These are phyloP conservation scores for Neolamprologus fasciatus DNA, from an alignment of 2,113 vertebrate genomes.

Conservation along the genomic window DNA sequence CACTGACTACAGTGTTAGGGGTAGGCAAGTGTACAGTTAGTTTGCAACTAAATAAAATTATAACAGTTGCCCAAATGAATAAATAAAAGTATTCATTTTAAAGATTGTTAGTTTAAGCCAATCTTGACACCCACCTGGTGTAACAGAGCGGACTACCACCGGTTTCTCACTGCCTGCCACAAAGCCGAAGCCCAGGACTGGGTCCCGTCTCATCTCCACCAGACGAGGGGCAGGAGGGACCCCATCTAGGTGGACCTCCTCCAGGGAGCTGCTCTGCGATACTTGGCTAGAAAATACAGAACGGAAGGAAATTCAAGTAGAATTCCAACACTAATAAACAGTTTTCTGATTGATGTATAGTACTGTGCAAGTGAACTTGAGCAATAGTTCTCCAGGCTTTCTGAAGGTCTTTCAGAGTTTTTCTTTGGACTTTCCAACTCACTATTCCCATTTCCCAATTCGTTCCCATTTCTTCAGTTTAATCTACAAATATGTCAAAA, in stretches of 20 bases:
- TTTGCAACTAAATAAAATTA: not conserved
- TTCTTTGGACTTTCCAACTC: not conserved
- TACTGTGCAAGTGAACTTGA: not conserved
- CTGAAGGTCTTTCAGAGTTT: not conserved
- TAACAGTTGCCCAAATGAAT: not conserved
- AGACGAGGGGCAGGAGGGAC: conserved; percentile 84
- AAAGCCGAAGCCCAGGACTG: conserved; percentile 92
- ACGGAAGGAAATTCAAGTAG: not conserved
- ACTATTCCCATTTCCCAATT: not conserved
- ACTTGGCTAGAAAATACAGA: conserved; percentile 75
- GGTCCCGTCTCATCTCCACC: conserved; percentile 94
- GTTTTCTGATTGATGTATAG: not conserved
- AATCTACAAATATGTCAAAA: not conserved
- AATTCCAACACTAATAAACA: not conserved
- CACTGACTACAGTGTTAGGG: not conserved
- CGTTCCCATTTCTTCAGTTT: not conserved
- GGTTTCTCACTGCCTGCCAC: conserved; percentile 98
- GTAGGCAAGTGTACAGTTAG: not conserved
- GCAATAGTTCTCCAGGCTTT: not conserved
- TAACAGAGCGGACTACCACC: conserved; percentile 94
- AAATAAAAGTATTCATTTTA: not conserved
- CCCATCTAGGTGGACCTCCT: conserved; percentile 87
- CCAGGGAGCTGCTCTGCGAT: conserved; percentile 85
- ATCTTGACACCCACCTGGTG: conserved; percentile 75
- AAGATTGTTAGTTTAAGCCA: not conserved